Conservation (phyloP, 2,113 vertebrate genomes). For the Empidonax traillii region DNA sequence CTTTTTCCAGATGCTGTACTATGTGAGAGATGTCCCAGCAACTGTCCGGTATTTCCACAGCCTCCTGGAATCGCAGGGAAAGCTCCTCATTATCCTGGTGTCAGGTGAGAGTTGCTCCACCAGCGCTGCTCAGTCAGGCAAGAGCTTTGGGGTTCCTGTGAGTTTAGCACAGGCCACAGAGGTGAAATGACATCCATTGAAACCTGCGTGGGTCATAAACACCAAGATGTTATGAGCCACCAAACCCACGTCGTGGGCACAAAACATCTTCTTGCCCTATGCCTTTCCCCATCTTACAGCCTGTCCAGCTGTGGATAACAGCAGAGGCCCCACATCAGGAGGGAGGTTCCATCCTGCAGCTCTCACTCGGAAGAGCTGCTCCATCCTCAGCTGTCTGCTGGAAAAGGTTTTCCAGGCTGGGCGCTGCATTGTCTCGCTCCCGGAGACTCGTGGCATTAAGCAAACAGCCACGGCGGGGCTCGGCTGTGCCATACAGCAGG, state of each 20-base stretch:
- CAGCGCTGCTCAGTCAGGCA: not conserved
- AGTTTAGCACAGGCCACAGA: not conserved
- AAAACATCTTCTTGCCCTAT: not conserved
- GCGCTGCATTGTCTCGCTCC: not conserved
- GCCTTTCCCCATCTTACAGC: not conserved
- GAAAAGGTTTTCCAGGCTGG: not conserved
- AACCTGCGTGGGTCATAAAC: fast-evolving
- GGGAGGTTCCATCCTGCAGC: fast-evolving
- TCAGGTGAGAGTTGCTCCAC: conserved; percentile 79
- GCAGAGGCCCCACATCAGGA: not conserved
- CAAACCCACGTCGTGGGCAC: fast-evolving
- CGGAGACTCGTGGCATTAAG: not conserved
- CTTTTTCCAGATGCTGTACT: conserved; percentile 84
- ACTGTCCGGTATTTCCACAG: conserved; percentile 85
- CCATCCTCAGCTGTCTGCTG: not conserved
- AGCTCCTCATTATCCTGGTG: conserved; percentile 87
- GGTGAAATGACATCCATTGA: not conserved
- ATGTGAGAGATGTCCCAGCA: conserved; percentile 81
- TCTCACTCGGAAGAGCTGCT: not conserved
- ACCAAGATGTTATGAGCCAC: not conserved
- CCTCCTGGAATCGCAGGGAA: conserved; percentile 79
- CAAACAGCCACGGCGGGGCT: not conserved
- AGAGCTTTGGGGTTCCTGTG: not conserved
- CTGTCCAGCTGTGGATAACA: not conserved
- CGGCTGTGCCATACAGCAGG: conserved; percentile 15